Conservation (phyloP, 2,888 invertebrate genomes). For the Lasioglossum zephyrum region DNA sequence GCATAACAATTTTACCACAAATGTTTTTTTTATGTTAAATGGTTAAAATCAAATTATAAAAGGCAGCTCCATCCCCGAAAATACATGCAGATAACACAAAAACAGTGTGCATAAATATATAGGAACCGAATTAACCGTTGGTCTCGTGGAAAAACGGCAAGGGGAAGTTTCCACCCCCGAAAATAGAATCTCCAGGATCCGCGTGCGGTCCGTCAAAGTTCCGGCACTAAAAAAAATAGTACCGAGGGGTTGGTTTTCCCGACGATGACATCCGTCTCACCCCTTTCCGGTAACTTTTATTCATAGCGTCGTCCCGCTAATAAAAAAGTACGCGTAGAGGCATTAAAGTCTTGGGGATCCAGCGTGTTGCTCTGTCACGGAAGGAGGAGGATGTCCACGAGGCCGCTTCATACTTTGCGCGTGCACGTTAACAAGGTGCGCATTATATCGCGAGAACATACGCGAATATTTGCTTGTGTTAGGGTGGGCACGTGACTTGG, state of each 20-base stretch:
- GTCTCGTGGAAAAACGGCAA: not conserved
- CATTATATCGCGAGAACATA: slow-evolving; percentile 68
- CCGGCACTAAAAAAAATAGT: not conserved
- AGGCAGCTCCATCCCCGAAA: not conserved
- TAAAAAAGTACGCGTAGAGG: slow-evolving; percentile 77
- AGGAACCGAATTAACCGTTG: not conserved
- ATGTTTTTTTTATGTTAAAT: no score
- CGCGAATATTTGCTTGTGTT: slow-evolving; percentile 45
- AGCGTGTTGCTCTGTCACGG: slow-evolving; percentile 5
- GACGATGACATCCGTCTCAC: slow-evolving; percentile 47
- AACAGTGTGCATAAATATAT: not conserved
- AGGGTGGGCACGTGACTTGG: slow-evolving; percentile 44
- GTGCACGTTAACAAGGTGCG: slow-evolving; percentile 71
- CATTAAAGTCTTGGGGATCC: slow-evolving; percentile 74
- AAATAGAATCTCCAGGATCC: slow-evolving; percentile 7
- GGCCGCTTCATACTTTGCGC: slow-evolving; percentile 13
- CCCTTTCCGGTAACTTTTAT: slow-evolving; percentile 75
- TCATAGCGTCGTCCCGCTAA: slow-evolving; percentile 79
- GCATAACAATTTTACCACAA: no score
- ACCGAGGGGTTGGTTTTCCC: slow-evolving; percentile 4
- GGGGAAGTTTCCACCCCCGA: not conserved
- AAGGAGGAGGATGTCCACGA: slow-evolving; percentile 2
- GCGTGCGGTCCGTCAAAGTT: not conserved
- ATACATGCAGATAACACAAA: not conserved
- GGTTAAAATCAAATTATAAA: no score